Conservation (phyloP, 2,888 invertebrate species). For the Ectemnius cavifrons region DNA sequence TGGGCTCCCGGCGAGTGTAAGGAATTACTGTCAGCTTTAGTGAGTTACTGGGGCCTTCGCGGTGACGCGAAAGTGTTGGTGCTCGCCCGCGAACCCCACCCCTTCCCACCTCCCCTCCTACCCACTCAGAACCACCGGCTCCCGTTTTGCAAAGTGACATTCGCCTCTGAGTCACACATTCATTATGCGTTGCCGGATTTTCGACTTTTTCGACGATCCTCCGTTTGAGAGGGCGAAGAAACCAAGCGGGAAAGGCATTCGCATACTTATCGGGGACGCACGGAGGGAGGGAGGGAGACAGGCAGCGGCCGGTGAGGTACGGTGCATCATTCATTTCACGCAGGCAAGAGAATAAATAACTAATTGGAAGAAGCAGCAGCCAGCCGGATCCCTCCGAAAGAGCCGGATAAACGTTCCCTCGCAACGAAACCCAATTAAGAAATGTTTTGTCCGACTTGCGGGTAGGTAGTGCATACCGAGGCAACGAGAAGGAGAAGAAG, state of each 20-base stretch:
- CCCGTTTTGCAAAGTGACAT: too few species aligned
- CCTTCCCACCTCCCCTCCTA: slow-evolving; percentile 23
- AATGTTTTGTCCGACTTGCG: slow-evolving; percentile 77
- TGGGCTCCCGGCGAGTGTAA: slow-evolving; percentile 47
- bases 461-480: slow-evolving; percentile 61
- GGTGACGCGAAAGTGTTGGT: slow-evolving; percentile 52
- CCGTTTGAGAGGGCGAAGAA: too few species aligned
- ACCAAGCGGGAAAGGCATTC: too few species aligned
- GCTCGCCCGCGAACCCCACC: slow-evolving; percentile 43
- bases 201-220: too few species aligned
- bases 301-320: slow-evolving; percentile 11
- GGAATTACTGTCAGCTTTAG: slow-evolving; percentile 52
- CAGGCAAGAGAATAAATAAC: slow-evolving; percentile 51
- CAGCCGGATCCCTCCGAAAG: slow-evolving; percentile 49
- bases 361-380: slow-evolving; percentile 60
- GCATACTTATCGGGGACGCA: not conserved
- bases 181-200: too few species aligned
- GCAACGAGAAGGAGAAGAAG: slow-evolving; percentile 55
- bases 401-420: slow-evolving; percentile 57
- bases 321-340: slow-evolving; percentile 6
- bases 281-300: not conserved
- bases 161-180: too few species aligned
- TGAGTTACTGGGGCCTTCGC: slow-evolving; percentile 47
- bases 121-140: not conserved
- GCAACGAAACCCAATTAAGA: slow-evolving; percentile 77